Percentiles rank a stretch among this genome's conserved stretches.
phyloP scores from a whole-genome alignment of 2,797 vertebrate genomes.

The Simalia tracyae region DNA sequence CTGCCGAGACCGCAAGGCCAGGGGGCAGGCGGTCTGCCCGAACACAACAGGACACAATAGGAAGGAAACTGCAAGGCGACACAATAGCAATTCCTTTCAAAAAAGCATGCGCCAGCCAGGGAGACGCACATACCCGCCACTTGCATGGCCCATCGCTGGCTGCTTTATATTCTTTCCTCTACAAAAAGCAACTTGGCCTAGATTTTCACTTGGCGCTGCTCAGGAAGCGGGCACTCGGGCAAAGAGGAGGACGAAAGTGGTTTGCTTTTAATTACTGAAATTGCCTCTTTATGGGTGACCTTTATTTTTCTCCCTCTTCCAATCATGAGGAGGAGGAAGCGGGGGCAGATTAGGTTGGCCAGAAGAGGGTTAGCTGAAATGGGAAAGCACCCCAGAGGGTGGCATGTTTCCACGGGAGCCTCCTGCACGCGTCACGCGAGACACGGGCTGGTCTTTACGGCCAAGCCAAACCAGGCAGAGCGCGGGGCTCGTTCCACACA shows the following conservation, averaged over 20 bases:
- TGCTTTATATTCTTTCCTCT: conserved; percentile 45
- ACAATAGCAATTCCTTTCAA: conserved; percentile 26
- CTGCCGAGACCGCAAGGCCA: accelerated
- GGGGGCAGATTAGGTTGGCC: conserved; percentile 22
- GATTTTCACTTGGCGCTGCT: conserved; percentile 54
- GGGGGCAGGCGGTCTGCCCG: not conserved
- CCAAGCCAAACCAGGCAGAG: not conserved
- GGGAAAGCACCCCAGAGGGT: not conserved
- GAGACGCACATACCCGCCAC: not conserved
- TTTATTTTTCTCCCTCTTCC: not conserved
- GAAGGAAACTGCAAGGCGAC: not conserved
- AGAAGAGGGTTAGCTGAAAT: conserved; percentile 49
- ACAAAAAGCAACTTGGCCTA: conserved; percentile 64
- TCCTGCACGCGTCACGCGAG: not conserved
- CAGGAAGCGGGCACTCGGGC: conserved; percentile 63
- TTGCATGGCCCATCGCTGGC: conserved; percentile 2
- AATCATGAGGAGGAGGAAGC: not conserved
- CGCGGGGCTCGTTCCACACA: too few species aligned
- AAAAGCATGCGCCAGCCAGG: conserved; percentile 23
- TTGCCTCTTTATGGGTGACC: not conserved
- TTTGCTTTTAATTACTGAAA: conserved; percentile 55
- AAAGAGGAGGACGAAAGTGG: conserved; percentile 57
- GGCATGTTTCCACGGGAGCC: not conserved
- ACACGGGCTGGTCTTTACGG: not conserved
- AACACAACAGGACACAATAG: not conserved